Evolutionary conservation across 30 jellyfish, hydroid and myxozoan genomes (phyloP).

Genomic region (Nemopilema nomurai): DNA sequence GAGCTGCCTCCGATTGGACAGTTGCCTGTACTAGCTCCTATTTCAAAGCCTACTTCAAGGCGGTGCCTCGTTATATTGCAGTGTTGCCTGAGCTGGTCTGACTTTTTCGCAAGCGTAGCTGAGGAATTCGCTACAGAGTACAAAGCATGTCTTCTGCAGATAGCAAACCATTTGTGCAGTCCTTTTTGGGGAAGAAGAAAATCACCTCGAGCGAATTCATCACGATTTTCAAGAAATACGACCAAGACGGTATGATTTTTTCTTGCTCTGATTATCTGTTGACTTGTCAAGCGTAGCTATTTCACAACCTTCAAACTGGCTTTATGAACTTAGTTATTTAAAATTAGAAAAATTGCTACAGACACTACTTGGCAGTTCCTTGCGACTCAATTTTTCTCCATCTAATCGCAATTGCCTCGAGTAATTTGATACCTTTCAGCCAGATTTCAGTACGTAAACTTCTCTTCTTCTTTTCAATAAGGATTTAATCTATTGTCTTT

Average conservation of each 20-base stretch:
- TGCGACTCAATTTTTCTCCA: too few relatives aligned
- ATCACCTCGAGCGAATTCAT: conserved; percentile 81
- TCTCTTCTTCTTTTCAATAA: too few relatives aligned
- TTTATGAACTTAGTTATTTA: too few relatives aligned
- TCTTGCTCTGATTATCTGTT: neutral
- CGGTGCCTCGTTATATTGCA: neutral
- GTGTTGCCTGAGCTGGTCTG: neutral
- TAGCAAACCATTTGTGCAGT: conserved; percentile 61
- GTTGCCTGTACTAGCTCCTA: neutral
- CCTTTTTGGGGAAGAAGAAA: conserved; percentile 73
- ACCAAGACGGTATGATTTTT: conserved; percentile 67
- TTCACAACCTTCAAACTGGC: too few relatives aligned
- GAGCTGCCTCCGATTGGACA: conserved; percentile 25
- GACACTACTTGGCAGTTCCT: too few relatives aligned
- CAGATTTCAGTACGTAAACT: too few relatives aligned
- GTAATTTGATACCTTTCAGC: too few relatives aligned
- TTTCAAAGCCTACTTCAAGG: conserved; percentile 13
- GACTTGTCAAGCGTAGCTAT: neutral
- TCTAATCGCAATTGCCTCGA: too few relatives aligned
- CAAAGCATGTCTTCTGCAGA: conserved; percentile 48
- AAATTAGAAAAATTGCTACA: too few relatives aligned
- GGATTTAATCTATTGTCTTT: too few relatives aligned
- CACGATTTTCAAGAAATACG: conserved; percentile 66
- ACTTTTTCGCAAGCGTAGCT: too few relatives aligned
- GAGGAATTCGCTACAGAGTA: too few relatives aligned